Evolutionary conservation across 2,113 vertebrate genomes (phyloP), one percentile per base, ranked within the genome.

Genomic region (Syngnathus typhle): DNA sequence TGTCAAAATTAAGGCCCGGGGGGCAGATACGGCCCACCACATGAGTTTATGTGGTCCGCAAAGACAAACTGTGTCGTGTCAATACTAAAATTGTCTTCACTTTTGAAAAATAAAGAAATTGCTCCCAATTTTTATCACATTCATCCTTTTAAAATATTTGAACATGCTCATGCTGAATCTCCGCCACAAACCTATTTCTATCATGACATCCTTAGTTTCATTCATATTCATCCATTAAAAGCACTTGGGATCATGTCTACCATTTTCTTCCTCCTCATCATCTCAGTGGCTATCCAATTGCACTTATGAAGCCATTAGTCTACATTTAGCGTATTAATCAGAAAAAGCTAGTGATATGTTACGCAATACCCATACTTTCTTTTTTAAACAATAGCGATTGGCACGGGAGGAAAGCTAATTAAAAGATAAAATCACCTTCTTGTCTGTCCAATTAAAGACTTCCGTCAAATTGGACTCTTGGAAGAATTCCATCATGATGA

Each of bases 371-470:
- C 79, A 80, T 64, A 67, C 77, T 75, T 67, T 75, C 76, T 83
- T 76, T 85, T 88, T 86, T 70, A 84, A 80, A 88, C 86, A 89
- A 89, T 82, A 72, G 73, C 72, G 47, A 49, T 72, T 74, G 79
- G 80, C 85, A 77, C 76, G 32, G 67, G 69, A 71, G 75, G 75
- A 84, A 81, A 84, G 82, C 84, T 88, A 88, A 87, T 89, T 88
- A 89, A 89, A 88, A 87, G 85, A 89, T 89, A 85, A 85, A 84
- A 87, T 89, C 86, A 80, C 78, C 80, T 82, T 83, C 82, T 83
- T 79, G 74, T 87, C 81, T 81, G 76, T 80, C 76, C 81, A 87
- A 84, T 87, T 87, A 87, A 84, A 78, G 79, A 75, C 81, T 84
- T 85, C 76, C 85, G 83, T 84, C 78, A 85, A 74, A 83, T 81